Conservation (phyloP, 2,113 vertebrate species). For the Sphyrna mokarran region DNA sequence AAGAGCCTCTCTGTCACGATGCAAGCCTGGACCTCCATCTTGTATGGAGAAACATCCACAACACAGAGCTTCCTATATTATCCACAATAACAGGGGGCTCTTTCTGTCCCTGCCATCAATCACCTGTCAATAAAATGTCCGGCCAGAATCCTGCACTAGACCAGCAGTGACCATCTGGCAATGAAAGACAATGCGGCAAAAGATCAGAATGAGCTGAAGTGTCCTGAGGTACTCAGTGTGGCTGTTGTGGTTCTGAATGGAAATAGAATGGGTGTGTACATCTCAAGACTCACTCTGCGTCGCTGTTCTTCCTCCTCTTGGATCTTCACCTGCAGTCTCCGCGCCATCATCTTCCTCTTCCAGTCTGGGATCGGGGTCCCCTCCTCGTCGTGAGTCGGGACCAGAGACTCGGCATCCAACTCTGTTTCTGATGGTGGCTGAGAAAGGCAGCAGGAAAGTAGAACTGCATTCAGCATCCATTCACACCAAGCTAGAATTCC, state of each 20-base stretch:
- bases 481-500: no score
- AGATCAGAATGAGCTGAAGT: background rate
- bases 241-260: background rate
- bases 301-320: constrained; percentile 89
- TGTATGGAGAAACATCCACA: background rate
- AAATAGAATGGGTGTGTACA: background rate
- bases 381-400: constrained; percentile 87
- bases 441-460: background rate
- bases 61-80: background rate
- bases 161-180: background rate
- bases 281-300: constrained; percentile 68
- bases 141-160: background rate
- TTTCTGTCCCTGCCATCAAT: background rate
- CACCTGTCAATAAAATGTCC: background rate
- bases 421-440: background rate
- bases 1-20: no score
- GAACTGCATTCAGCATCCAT: background rate
- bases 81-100: background rate
- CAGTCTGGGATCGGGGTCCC: constrained; percentile 82
- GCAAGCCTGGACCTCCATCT: background rate
- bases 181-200: background rate
- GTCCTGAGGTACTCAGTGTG: background rate
- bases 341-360: constrained; percentile 90
- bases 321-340: constrained; percentile 87
- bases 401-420: constrained; percentile 68